Evolutionary conservation across 1,140 invertebrate genomes (phyloP).

Genomic region (Bombus superbus): DNA sequence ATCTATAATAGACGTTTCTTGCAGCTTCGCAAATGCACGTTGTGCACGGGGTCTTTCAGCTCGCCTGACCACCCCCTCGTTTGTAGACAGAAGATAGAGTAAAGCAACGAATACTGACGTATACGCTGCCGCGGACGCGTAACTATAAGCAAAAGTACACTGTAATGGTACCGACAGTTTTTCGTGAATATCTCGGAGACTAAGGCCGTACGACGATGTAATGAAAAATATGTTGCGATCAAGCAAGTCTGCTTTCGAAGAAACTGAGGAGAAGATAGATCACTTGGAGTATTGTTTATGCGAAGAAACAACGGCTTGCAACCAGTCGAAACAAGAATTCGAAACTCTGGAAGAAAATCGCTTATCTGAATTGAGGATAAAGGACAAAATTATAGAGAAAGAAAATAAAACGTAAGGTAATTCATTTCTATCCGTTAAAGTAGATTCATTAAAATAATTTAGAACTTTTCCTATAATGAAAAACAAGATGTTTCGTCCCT

Average conservation of each 20-base stretch:
- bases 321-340: constrained; percentile 61
- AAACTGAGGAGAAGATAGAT: constrained; percentile 62
- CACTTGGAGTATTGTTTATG: constrained; percentile 56
- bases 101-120: no score
- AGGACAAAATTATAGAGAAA: constrained; percentile 70
- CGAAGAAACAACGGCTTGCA: constrained; percentile 55
- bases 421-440: background rate
- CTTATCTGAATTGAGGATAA: constrained; percentile 67
- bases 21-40: no score
- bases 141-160: no score
- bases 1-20: no score
- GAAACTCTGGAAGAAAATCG: constrained; percentile 61
- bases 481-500: no score
- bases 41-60: no score
- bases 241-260: constrained; percentile 36
- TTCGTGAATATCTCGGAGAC: no score
- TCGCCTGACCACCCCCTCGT: no score
- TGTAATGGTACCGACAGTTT: no score
- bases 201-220: constrained; percentile 12
- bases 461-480: no score
- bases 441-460: background rate
- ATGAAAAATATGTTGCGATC: constrained; percentile 43
- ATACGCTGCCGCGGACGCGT: no score
- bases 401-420: constrained; percentile 68
- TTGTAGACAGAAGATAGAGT: no score